phyloP scores from a whole-genome alignment of 2,113 vertebrate species.

The Eupsittula cactorum region DNA sequence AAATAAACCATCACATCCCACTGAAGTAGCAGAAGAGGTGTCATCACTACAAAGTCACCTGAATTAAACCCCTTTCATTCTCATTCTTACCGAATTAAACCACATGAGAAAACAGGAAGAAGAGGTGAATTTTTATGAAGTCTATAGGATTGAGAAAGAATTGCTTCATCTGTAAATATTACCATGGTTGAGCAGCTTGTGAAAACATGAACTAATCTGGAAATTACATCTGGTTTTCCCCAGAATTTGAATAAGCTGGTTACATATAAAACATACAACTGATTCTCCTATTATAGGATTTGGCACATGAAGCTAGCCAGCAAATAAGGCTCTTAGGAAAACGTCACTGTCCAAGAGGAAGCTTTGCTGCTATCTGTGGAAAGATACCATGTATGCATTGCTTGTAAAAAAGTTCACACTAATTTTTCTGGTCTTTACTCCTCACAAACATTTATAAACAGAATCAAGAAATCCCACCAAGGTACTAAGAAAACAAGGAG shows the following conservation, averaged over 20 bases:
- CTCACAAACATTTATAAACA: background rate
- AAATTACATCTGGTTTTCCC: background rate
- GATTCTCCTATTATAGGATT: background rate
- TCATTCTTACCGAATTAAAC: background rate
- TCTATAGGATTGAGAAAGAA: background rate
- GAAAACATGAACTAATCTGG: background rate
- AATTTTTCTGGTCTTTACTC: background rate
- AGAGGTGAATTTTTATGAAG: background rate
- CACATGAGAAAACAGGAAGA: background rate
- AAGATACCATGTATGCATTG: accelerated
- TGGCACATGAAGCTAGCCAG: background rate
- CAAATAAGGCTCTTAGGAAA: background rate
- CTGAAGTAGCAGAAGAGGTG: background rate
- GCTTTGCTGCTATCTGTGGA: background rate
- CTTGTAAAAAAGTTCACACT: background rate
- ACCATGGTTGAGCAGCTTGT: accelerated
- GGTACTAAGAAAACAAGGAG: background rate
- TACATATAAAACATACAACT: background rate
- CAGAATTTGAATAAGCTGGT: background rate
- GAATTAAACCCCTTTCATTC: background rate
- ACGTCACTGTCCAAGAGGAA: background rate
- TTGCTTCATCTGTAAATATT: background rate
- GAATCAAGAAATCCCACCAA: background rate
- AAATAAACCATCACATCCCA: background rate
- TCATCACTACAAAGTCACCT: background rate